These are phyloP conservation scores for Stegodyphus mimosarum DNA, from an alignment of 1,140 invertebrate genomes.

Conservation along the genomic window DNA sequence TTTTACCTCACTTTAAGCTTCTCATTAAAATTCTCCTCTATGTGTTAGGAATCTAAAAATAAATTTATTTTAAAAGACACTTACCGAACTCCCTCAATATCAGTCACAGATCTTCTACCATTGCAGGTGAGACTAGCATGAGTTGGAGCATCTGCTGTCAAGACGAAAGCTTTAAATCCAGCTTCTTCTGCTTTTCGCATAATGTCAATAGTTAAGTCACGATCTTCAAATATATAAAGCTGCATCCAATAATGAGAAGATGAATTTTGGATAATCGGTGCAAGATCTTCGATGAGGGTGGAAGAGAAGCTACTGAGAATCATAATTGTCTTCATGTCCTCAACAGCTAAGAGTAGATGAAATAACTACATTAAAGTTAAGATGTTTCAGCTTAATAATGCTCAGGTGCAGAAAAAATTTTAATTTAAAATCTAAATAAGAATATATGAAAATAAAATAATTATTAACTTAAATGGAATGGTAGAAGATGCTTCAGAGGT, in stretches of 20 bases:
- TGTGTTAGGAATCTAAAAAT: slow-evolving; percentile 70
- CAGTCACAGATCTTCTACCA: not conserved
- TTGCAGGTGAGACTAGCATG: not conserved
- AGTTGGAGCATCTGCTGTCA: slow-evolving; percentile 68
- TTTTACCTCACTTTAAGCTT: too few relatives aligned
- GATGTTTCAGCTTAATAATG: too few relatives aligned
- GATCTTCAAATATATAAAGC: slow-evolving; percentile 86
- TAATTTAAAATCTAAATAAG: too few relatives aligned
- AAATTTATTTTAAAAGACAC: not conserved
- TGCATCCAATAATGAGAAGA: slow-evolving; percentile 78
- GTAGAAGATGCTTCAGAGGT: too few relatives aligned
- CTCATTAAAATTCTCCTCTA: too few relatives aligned
- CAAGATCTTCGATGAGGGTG: slow-evolving; percentile 87
- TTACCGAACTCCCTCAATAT: not conserved
- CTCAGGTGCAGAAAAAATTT: too few relatives aligned
- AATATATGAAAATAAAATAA: too few relatives aligned
- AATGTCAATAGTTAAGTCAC: slow-evolving; percentile 65
- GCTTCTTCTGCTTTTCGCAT: slow-evolving; percentile 66
- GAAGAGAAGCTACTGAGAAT: slow-evolving; percentile 88
- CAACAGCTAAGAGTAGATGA: slow-evolving; percentile 75
- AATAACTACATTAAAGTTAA: not conserved
- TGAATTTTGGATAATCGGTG: slow-evolving; percentile 77
- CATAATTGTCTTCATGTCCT: slow-evolving; percentile 78
- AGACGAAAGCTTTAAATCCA: slow-evolving; percentile 68
- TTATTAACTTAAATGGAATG: too few relatives aligned